A percentile compares a stretch with the other conserved stretches of the same genome.
Evolutionary conservation across 2,113 vertebrate species (phyloP).

Genomic region (Eira barbara): DNA sequence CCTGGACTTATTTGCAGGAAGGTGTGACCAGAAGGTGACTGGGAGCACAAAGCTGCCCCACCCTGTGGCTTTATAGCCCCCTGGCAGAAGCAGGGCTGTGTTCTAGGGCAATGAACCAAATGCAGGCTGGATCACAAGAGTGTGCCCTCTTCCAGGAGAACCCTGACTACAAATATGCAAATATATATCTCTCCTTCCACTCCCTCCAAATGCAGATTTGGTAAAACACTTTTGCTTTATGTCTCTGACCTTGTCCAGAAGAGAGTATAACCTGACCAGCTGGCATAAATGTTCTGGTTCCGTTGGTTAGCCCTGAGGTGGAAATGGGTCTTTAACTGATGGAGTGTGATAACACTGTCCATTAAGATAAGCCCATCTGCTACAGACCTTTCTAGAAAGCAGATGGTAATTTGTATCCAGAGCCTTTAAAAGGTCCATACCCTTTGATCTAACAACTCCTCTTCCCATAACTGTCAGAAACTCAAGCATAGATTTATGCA

Average conservation of each 20-base stretch:
- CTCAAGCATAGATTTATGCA: neutral
- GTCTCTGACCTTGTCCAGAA: neutral
- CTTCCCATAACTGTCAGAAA: neutral
- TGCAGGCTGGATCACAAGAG: neutral
- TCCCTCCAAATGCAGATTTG: neutral
- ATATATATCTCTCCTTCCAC: neutral
- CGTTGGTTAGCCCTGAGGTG: neutral
- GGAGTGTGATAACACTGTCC: neutral
- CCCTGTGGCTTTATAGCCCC: neutral
- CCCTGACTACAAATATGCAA: neutral
- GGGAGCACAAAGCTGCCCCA: neutral
- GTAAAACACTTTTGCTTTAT: neutral
- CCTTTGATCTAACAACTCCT: neutral
- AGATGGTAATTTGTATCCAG: neutral
- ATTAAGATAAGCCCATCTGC: neutral
- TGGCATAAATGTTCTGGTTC: neutral
- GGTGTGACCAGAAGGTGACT: neutral
- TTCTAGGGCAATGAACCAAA: neutral
- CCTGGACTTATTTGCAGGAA: neutral
- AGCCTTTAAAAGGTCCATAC: constrained; percentile 18
- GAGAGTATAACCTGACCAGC: neutral
- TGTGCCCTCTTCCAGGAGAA: neutral
- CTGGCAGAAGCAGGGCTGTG: neutral
- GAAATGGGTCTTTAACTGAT: neutral
- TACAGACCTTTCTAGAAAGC: constrained; percentile 40